A percentile compares a stretch with the other conserved stretches of the same genome.
Evolutionary conservation across 2,797 vertebrate genomes (phyloP).

Genomic region (Tragelaphus oryx): DNA sequence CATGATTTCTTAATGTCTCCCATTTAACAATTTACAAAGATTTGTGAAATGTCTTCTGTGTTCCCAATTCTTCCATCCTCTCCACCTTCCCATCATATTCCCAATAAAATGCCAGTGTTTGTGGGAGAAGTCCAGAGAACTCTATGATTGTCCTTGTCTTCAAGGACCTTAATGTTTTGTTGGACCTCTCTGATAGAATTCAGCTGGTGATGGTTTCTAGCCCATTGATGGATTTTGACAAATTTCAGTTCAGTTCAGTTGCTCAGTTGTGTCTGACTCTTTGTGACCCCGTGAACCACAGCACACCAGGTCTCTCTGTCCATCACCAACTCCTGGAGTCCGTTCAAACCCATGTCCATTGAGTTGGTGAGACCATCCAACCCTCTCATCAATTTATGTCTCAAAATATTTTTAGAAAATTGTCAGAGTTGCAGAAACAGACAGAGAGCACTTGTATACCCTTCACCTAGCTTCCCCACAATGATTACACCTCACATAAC

Average conservation of each 20-base stretch:
- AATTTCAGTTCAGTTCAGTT: neutral
- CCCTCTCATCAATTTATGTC: neutral
- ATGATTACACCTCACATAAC: neutral
- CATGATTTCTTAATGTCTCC: neutral
- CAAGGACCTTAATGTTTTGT: neutral
- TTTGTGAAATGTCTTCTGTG: neutral
- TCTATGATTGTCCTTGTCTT: neutral
- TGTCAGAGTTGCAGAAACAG: neutral
- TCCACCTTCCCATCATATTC: neutral
- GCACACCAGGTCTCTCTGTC: neutral
- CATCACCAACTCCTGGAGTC: neutral
- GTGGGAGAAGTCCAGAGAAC: neutral
- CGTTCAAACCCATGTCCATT: neutral
- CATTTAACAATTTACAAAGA: neutral
- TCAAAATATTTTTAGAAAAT: conserved; percentile 4
- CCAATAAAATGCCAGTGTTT: neutral
- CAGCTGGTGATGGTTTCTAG: neutral
- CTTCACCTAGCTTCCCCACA: neutral
- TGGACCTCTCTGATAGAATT: neutral
- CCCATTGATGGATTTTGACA: neutral
- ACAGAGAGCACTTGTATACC: neutral
- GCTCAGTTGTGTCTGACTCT: neutral
- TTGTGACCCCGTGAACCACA: neutral
- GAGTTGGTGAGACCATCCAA: neutral
- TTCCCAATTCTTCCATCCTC: neutral